Percentiles rank a stretch among this genome's conserved stretches.
Evolutionary conservation across 2,113 vertebrate genomes (phyloP).

Genomic region (Protobothrops mucrosquamatus): DNA sequence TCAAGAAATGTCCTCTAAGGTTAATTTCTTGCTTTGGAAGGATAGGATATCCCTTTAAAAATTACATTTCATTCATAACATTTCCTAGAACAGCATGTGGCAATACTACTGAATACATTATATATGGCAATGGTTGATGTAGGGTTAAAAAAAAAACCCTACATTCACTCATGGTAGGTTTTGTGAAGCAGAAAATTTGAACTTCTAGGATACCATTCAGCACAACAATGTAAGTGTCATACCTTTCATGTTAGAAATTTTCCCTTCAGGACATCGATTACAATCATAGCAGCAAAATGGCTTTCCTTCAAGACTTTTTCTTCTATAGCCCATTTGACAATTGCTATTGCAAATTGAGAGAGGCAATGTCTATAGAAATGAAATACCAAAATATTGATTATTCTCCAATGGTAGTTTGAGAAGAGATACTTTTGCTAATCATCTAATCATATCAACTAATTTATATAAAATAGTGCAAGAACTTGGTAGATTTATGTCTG

Average conservation of each 20-base stretch:
- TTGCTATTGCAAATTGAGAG: not conserved
- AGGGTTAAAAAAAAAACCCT: not conserved
- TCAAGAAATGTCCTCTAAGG: not conserved
- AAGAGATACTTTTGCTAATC: not conserved
- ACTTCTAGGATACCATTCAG: not conserved
- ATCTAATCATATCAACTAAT: not conserved
- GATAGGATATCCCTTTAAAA: not conserved
- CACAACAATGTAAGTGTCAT: not conserved
- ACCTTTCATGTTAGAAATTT: not conserved
- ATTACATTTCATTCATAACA: not conserved
- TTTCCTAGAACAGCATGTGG: not conserved
- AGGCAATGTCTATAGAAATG: not conserved
- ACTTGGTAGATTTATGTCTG: not conserved
- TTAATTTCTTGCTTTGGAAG: not conserved
- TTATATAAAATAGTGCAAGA: not conserved
- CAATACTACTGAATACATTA: not conserved
- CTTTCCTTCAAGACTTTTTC: not conserved
- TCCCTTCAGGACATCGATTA: not conserved
- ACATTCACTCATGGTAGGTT: not conserved
- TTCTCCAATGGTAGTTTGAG: not conserved
- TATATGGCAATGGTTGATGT: not conserved
- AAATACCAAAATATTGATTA: not conserved
- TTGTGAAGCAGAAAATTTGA: not conserved
- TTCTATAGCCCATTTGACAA: not conserved
- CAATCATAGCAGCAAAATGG: conserved; percentile 2